phyloP scores from a whole-genome alignment of 2,797 vertebrate genomes.

The Passerculus sandwichensis region DNA sequence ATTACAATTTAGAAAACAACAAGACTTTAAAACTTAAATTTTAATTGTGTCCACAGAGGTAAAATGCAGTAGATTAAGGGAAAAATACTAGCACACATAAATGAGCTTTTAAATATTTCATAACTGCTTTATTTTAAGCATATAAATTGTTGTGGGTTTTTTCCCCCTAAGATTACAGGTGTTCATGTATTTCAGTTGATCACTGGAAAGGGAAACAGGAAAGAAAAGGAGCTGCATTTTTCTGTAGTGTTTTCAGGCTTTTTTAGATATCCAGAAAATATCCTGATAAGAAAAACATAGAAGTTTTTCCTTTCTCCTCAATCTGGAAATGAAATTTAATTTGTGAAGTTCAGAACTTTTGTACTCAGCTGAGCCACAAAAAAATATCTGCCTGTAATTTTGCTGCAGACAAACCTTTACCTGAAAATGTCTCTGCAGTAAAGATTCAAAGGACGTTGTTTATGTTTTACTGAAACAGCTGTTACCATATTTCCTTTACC shows the following conservation, averaged over 20 bases:
- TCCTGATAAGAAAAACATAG: not conserved
- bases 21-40: not conserved
- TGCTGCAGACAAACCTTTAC: not conserved
- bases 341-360: not conserved
- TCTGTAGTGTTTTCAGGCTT: not conserved
- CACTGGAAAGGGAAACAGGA: not conserved
- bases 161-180: not conserved
- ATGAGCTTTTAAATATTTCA: not conserved
- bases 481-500: constrained; percentile 6
- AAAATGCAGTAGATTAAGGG: not conserved
- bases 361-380: not conserved
- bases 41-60: not conserved
- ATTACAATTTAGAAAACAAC: not conserved
- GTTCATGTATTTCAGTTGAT: not conserved
- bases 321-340: not conserved
- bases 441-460: not conserved
- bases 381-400: not conserved
- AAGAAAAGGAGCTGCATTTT: not conserved
- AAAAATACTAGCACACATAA: not conserved
- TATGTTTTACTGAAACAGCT: not conserved
- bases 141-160: not conserved
- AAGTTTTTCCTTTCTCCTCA: not conserved
- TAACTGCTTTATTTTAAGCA: not conserved
- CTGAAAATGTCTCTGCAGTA: not conserved
- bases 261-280: not conserved